Base-by-base conservation (phyloP, 2,113 vertebrate species). In the Ardeotis arabs region DNA sequence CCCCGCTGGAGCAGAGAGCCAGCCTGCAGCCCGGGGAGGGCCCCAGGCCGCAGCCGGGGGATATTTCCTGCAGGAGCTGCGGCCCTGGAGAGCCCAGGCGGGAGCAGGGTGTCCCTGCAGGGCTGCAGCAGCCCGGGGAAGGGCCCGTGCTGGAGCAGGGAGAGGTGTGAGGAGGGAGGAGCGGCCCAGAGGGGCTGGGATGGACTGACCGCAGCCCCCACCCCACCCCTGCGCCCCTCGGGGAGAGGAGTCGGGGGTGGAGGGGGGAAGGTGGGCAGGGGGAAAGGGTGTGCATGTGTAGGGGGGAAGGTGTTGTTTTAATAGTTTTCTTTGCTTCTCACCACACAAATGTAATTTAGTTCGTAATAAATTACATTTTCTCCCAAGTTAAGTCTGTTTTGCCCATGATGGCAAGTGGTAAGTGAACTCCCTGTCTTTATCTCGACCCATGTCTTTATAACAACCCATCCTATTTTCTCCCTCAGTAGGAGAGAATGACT, bases 201-300 rank as follows among this genome's bases (percentile, higher is more conserved):
- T 9, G 15, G 21, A 16, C n/a, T 5, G 29, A 39, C 12, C 3
- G 3, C 3, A 14, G 6, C 13, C 52, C 9, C 25, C 21, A 14
- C 7, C 5, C 25, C 39, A 35, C 4, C 11, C 9, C 7, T 59
- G 7, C 0, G 0, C 7, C 41, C 14, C 41, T 44, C 41, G 41
- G 41, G 41, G 12, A 41, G 41, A 41, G 41, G 41, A 41, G 41
- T 41, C 12, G 41, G 41, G 41, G 41, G 14, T 44, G 41, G 41
- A 44, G 41, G 15, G 41, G 41, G 41, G 41, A 15, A 44, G 41
- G 41, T 44, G 14, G 41, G 41, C 41, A 44, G 41, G 41, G 41
- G 41, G 41, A 44, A 44, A 44, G 41, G 41, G 41, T 44, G 41
- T 44, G 41, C 41, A 44, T 44, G 41, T 44, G 41, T 44, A 6